These are phyloP conservation scores for Pachycephala philippinensis DNA, from an alignment of 2,113 vertebrate species.

Conservation along the genomic window DNA sequence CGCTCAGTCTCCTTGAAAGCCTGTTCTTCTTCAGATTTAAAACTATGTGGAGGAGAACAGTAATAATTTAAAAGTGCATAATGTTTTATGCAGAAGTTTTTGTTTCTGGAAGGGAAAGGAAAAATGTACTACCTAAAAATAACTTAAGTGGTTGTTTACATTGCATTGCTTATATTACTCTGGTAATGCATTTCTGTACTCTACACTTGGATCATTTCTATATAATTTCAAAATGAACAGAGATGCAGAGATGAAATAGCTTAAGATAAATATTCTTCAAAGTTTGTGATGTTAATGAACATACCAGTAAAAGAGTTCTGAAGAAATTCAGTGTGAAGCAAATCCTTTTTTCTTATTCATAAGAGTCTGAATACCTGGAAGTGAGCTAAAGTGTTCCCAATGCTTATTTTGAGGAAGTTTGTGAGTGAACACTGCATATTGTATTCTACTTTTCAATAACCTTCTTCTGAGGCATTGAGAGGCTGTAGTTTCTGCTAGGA, in stretches of 20 bases:
- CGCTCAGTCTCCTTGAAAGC: background rate
- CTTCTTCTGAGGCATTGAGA: background rate
- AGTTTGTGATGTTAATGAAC: background rate
- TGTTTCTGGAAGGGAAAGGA: background rate
- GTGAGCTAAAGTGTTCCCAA: background rate
- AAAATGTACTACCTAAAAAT: background rate
- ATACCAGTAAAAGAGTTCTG: background rate
- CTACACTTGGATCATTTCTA: background rate
- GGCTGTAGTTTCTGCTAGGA: background rate
- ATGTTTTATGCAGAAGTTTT: background rate
- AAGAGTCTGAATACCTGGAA: background rate
- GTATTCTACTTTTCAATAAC: background rate
- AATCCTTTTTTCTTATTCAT: background rate
- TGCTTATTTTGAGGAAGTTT: background rate
- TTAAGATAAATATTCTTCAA: background rate
- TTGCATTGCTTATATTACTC: background rate
- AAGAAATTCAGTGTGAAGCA: background rate
- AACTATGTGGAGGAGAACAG: background rate
- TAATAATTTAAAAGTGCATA: background rate
- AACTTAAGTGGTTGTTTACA: background rate
- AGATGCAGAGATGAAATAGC: background rate
- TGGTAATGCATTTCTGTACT: background rate
- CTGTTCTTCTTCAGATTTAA: background rate
- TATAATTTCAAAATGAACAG: background rate
- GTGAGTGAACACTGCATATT: background rate